These are phyloP conservation scores for Gallinago media DNA, from an alignment of 2,113 vertebrate species.

Conservation along the genomic window DNA sequence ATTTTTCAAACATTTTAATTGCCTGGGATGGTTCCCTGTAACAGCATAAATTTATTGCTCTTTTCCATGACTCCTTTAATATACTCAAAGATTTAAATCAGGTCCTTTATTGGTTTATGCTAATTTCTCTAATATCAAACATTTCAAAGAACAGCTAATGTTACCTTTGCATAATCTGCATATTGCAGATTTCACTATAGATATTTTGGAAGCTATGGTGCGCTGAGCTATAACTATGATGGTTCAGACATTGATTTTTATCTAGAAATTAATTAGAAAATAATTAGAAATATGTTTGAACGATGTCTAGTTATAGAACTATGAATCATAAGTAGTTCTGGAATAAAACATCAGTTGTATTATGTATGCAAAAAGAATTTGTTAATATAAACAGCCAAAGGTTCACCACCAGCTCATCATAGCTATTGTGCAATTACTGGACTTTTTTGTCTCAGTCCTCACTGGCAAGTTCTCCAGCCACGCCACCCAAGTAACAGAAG, in stretches of 20 bases:
- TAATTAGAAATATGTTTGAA: not conserved
- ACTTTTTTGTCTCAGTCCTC: not conserved
- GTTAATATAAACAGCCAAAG: not conserved
- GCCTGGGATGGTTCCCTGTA: not conserved
- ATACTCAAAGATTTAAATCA: not conserved
- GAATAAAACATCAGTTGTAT: not conserved
- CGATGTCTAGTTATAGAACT: not conserved
- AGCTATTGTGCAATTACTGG: not conserved
- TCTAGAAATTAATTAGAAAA: not conserved
- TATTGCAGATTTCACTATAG: not conserved
- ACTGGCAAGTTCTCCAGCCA: not conserved
- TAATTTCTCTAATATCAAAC: not conserved
- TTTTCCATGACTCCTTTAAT: not conserved
- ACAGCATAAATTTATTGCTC: not conserved
- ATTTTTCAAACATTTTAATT: not conserved
- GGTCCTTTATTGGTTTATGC: not conserved
- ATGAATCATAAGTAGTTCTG: not conserved
- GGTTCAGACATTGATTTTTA: not conserved
- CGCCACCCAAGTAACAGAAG: not conserved
- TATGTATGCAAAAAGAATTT: not conserved
- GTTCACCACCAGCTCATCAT: not conserved
- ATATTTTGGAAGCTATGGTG: not conserved
- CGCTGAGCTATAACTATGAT: not conserved
- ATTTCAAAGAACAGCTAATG: not conserved
- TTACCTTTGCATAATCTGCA: not conserved